Evolutionary conservation across 2,113 vertebrate genomes (phyloP).

Genomic region (Paedocypris sp.): DNA sequence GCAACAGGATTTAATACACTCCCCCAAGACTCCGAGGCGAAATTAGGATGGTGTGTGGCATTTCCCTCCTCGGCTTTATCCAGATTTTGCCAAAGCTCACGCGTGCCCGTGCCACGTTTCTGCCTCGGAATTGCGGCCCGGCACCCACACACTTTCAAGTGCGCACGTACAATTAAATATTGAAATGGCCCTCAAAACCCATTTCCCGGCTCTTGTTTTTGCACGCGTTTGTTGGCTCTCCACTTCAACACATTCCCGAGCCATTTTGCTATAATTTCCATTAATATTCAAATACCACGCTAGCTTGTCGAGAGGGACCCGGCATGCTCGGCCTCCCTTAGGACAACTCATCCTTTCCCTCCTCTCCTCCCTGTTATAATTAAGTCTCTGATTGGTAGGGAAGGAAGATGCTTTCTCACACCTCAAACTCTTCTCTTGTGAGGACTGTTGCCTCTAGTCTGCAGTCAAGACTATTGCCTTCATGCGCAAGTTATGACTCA

Average conservation of each 20-base stretch:
- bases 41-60: background rate
- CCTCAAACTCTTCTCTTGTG: background rate
- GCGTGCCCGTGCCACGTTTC: too few relatives aligned
- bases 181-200: conserved; percentile 35
- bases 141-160: conserved; percentile 11
- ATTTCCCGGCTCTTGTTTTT: conserved; percentile 30
- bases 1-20: conserved; percentile 17
- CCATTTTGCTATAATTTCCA: conserved; percentile 37
- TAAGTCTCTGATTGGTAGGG: conserved; percentile 33
- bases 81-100: too few relatives aligned
- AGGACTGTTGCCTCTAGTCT: too few relatives aligned
- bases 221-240: conserved; percentile 19
- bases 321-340: conserved; percentile 25
- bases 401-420: background rate
- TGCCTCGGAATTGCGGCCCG: background rate
- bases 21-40: conserved; percentile 1
- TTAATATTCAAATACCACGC: conserved; percentile 37
- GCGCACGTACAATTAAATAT: conserved; percentile 28
- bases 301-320: conserved; percentile 21
- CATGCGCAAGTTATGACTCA: too few relatives aligned
- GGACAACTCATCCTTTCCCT: conserved; percentile 23
- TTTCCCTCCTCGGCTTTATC: too few relatives aligned
- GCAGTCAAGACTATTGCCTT: too few relatives aligned
- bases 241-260: conserved; percentile 35
- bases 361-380: conserved; percentile 27